A percentile compares a stretch with the other conserved stretches of the same genome.
These are phyloP conservation scores for Fabriciana adippe DNA, from an alignment of 2,888 invertebrate genomes.

Conservation along the genomic window DNA sequence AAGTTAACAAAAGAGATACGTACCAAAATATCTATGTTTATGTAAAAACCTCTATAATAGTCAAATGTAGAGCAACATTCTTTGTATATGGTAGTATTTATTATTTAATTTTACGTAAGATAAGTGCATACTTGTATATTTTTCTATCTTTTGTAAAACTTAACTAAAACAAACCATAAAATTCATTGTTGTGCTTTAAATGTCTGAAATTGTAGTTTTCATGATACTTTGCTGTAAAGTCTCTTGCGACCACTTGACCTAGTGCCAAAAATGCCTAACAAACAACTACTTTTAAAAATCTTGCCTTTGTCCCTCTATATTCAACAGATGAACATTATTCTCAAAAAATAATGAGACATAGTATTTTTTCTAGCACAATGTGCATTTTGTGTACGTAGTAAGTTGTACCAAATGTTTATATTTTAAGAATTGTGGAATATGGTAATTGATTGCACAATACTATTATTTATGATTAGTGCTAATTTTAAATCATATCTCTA, in stretches of 20 bases:
- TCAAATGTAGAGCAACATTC: too few species aligned
- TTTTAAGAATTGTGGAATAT: too few species aligned
- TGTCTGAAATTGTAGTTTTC: conserved; percentile 5
- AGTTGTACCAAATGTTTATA: too few species aligned
- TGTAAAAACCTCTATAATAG: too few species aligned
- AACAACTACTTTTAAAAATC: conserved; percentile 10
- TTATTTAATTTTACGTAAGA: too few species aligned
- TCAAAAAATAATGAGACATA: conserved; percentile 7
- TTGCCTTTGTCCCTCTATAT: conserved; percentile 7
- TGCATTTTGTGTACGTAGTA: neutral
- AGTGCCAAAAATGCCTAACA: conserved; percentile 16
- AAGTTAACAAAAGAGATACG: too few species aligned
- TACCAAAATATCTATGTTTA: too few species aligned
- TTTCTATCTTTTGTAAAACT: conserved; percentile 6
- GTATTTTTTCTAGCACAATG: neutral
- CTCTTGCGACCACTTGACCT: conserved; percentile 14
- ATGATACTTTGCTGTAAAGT: conserved; percentile 4
- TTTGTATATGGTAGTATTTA: too few species aligned
- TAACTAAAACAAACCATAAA: neutral
- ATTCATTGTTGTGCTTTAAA: conserved; percentile 10
- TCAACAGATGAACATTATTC: conserved; percentile 19
- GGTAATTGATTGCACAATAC: too few species aligned
- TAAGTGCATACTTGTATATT: neutral
- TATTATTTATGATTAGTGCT: too few species aligned
- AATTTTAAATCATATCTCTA: too few species aligned